Conservation (phyloP, 2,113 vertebrate species). For the zebrafish (Danio rerio) region GRCz12tu NC_133195.1:32810501-32811000, state of each 20-base stretch:
- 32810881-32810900: background rate
- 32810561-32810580: slow-evolving; percentile 78
- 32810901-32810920: background rate
- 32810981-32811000: slow-evolving; percentile 6
- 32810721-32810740: background rate
- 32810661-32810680: background rate
- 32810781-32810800: background rate
- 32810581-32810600: slow-evolving; percentile 64
- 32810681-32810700: background rate
- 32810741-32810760: background rate
- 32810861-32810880: background rate
- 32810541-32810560: slow-evolving; percentile 71
- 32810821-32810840: background rate
- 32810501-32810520: slow-evolving; percentile 79
- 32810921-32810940: background rate
- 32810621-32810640: background rate
- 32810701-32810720: background rate
- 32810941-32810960: slow-evolving; percentile 15
- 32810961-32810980: background rate
- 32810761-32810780: background rate
- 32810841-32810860: background rate
- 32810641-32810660: slow-evolving; percentile 47
- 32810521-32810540: slow-evolving; percentile 80
- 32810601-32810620: slow-evolving; percentile 45
- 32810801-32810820: too few species aligned